A percentile compares a stretch with the other conserved stretches of the same genome.
phyloP scores from a whole-genome alignment of 1,140 invertebrate species.

The Papilio aristodemus region DNA sequence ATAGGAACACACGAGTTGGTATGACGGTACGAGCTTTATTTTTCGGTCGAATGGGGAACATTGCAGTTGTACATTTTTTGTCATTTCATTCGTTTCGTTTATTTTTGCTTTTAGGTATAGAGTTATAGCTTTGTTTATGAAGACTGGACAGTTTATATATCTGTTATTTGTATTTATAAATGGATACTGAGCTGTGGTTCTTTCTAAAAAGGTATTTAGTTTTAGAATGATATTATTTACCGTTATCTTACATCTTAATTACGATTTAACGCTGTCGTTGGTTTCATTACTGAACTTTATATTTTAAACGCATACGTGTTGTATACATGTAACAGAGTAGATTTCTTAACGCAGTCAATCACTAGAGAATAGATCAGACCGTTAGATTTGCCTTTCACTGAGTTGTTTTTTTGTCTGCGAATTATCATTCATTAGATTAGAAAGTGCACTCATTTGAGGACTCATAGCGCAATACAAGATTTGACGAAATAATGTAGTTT shows the following conservation, averaged over 20 bases:
- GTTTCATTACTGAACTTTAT: too few relatives aligned
- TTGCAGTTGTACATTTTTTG: neutral
- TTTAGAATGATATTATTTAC: too few relatives aligned
- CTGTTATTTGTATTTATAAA: too few relatives aligned
- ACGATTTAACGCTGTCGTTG: too few relatives aligned
- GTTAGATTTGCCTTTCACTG: constrained; percentile 11
- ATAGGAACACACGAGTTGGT: neutral
- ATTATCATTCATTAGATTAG: constrained; percentile 1
- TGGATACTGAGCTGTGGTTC: too few relatives aligned
- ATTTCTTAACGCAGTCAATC: neutral
- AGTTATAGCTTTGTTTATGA: neutral
- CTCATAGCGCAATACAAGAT: neutral
- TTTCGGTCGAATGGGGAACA: neutral
- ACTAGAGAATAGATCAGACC: neutral
- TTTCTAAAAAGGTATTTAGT: too few relatives aligned
- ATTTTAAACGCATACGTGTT: too few relatives aligned
- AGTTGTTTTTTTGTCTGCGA: neutral
- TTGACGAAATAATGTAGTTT: too few relatives aligned
- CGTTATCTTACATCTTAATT: too few relatives aligned
- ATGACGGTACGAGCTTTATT: neutral
- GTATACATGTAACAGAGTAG: neutral
- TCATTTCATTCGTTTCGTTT: neutral
- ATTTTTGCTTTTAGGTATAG: neutral
- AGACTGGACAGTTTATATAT: neutral
- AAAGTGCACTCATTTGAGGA: neutral